phyloP scores from a whole-genome alignment of 2,113 vertebrate genomes.

The Calidris pugnax region DNA sequence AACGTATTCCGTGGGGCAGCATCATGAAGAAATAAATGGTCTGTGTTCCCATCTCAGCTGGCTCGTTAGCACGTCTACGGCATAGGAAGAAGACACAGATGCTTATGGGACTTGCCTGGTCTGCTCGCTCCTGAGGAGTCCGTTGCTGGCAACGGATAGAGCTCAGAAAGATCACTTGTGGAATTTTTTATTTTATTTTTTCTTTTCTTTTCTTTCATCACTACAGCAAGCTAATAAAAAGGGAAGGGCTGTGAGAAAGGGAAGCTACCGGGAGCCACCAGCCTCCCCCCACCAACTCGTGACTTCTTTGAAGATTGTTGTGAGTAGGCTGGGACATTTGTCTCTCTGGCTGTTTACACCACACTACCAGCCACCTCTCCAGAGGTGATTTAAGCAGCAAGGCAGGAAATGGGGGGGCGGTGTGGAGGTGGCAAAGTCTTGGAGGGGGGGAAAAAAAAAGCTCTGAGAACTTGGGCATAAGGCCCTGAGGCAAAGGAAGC shows the following conservation, averaged over 20 bases:
- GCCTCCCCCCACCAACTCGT: neutral
- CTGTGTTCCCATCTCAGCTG: slow-evolving; percentile 10
- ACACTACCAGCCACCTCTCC: slow-evolving; percentile 41
- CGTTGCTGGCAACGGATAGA: slow-evolving; percentile 60
- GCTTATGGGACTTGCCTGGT: neutral
- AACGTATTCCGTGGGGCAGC: slow-evolving; percentile 25
- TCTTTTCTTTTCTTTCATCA: neutral
- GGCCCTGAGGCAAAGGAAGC: neutral
- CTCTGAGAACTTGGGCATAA: neutral
- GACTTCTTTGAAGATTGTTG: neutral
- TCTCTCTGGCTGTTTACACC: neutral
- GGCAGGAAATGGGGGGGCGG: neutral
- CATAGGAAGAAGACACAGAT: slow-evolving; percentile 11
- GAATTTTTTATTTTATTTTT: neutral
- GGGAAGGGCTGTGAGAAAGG: slow-evolving; percentile 49
- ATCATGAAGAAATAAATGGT: neutral
- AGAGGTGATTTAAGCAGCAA: slow-evolving; percentile 2
- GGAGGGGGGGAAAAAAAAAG: neutral
- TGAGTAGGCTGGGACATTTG: neutral
- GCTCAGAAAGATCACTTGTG: neutral
- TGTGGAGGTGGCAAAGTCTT: neutral
- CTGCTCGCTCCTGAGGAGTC: slow-evolving; percentile 21
- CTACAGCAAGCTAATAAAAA: slow-evolving; percentile 45
- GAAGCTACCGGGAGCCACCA: neutral
- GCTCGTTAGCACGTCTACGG: neutral